Conservation (phyloP, 2,888 invertebrate genomes). For the Ephialtes manifestator region DNA sequence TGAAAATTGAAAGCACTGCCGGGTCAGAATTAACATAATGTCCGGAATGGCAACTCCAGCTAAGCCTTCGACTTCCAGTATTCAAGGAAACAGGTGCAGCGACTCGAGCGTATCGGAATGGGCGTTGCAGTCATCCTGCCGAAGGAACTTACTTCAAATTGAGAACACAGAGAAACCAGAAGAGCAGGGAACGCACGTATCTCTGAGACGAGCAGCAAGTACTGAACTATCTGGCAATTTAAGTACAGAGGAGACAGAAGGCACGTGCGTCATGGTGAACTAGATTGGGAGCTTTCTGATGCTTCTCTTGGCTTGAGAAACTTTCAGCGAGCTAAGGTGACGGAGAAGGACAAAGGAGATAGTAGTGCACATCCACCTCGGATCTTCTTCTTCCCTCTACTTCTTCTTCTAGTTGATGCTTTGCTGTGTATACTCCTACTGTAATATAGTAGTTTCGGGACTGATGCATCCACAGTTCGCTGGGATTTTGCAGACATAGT, state of each 20-base stretch:
- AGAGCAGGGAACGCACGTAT: constrained; percentile 55
- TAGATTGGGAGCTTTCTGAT: constrained; percentile 44
- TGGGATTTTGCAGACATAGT: not conserved
- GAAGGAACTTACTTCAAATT: constrained; percentile 29
- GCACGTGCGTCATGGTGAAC: constrained; percentile 29
- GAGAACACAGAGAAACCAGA: constrained; percentile 1
- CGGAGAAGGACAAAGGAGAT: constrained; percentile 14
- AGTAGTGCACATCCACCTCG: not conserved
- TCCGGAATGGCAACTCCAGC: constrained; percentile 20
- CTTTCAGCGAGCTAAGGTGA: constrained; percentile 23
- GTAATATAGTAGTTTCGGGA: not conserved
- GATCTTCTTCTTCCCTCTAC: constrained; percentile 11
- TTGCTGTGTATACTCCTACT: not conserved
- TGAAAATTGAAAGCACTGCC: constrained; percentile 17
- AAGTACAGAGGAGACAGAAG: constrained; percentile 35
- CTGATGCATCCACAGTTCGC: constrained; percentile 2
- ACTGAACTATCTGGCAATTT: constrained; percentile 28
- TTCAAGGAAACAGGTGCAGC: constrained; percentile 37
- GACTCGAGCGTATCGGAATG: constrained; percentile 27
- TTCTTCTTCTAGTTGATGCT: constrained; percentile 3
- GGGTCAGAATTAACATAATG: constrained; percentile 46
- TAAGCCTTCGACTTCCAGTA: not conserved
- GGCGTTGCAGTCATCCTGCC: not conserved
- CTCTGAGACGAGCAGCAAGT: constrained; percentile 9
- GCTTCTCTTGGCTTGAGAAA: constrained; percentile 23